Evolutionary conservation across 2,797 vertebrate species (phyloP).

Genomic region (Perdix hodgsoniae): DNA sequence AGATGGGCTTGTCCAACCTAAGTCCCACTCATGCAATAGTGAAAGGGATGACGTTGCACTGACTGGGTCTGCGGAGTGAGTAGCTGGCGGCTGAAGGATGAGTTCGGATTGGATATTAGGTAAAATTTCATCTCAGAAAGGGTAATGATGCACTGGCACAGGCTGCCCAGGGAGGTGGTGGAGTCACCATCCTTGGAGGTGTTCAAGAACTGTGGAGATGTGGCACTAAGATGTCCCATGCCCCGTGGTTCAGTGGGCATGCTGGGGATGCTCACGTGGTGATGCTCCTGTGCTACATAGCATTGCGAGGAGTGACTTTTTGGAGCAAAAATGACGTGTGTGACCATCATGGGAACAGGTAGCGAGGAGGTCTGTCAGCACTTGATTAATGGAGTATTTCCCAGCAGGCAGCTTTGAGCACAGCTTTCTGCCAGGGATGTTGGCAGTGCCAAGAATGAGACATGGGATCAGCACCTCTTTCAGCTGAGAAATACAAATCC

Average conservation of each 20-base stretch:
- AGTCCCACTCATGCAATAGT: not conserved
- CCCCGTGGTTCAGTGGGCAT: too few species aligned
- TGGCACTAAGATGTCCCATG: too few species aligned
- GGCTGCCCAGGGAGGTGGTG: too few species aligned
- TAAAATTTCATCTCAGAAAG: too few species aligned
- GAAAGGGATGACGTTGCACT: not conserved
- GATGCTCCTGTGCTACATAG: accelerated
- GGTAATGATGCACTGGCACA: too few species aligned
- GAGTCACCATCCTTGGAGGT: too few species aligned
- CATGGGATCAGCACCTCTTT: conserved; percentile 30
- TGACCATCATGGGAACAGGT: not conserved
- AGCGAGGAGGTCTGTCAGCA: not conserved
- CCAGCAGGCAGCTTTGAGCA: not conserved
- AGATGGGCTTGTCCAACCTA: not conserved
- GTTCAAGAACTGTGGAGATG: too few species aligned
- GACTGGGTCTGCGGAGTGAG: not conserved
- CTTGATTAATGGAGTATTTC: conserved; percentile 27
- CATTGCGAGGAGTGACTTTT: not conserved
- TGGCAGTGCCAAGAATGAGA: conserved; percentile 25
- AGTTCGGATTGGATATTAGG: not conserved
- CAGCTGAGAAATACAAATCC: not conserved
- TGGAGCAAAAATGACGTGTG: not conserved
- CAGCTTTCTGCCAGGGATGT: conserved; percentile 1
- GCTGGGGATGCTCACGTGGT: not conserved
- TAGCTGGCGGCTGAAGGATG: not conserved